A percentile compares a stretch with the other conserved stretches of the same genome.
These are phyloP conservation scores for Melinaea marsaeus DNA, from an alignment of 2,888 invertebrate species.

Conservation along the genomic window DNA sequence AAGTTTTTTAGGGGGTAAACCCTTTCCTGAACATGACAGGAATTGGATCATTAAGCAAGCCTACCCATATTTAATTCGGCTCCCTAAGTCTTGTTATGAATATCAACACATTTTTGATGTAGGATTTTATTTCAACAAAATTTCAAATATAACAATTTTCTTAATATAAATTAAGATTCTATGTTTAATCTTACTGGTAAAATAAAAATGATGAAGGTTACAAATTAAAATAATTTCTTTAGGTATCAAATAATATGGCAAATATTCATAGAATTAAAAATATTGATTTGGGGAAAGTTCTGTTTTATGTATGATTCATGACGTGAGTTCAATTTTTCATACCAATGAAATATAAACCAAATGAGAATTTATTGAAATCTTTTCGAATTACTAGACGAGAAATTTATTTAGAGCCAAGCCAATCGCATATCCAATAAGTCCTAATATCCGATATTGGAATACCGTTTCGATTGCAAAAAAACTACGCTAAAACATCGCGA, in stretches of 20 bases:
- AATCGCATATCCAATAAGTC: slow-evolving; percentile 24
- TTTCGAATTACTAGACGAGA: slow-evolving; percentile 6
- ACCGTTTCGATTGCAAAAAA: slow-evolving; percentile 44
- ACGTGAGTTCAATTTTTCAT: background rate
- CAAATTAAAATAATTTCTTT: no score
- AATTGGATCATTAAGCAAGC: slow-evolving; percentile 78
- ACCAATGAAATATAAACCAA: background rate
- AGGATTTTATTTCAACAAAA: slow-evolving; percentile 6
- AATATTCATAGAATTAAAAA: no score
- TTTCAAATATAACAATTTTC: background rate
- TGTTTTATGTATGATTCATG: background rate
- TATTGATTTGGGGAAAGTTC: no score
- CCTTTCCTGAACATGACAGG: slow-evolving; percentile 78
- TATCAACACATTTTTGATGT: slow-evolving; percentile 20
- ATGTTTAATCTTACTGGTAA: no score
- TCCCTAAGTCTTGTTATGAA: slow-evolving; percentile 44
- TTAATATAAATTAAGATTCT: background rate
- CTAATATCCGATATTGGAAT: slow-evolving; percentile 49
- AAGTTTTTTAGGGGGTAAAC: slow-evolving; percentile 78
- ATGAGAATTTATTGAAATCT: background rate
- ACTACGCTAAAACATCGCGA: slow-evolving; percentile 49
- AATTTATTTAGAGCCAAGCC: slow-evolving; percentile 10
- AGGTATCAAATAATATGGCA: no score
- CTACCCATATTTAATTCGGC: slow-evolving; percentile 69
- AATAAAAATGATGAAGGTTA: no score